Base-by-base conservation (phyloP, 1,140 invertebrate genomes). In the Drosophila tani region DNA sequence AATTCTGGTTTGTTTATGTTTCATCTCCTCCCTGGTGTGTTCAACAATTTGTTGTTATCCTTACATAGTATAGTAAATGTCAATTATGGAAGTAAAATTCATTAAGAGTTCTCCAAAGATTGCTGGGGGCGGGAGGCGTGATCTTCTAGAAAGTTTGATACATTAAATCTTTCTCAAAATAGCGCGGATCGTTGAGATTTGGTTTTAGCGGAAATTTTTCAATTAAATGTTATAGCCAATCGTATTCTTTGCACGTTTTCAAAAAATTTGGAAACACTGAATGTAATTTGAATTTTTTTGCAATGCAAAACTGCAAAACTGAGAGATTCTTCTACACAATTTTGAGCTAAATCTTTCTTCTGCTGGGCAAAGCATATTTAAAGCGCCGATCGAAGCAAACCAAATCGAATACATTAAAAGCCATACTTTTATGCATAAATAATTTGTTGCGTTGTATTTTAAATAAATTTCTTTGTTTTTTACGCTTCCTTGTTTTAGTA, bases 1-100 rank as follows among this genome's bases (percentile, higher is more conserved):
- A 88, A 84, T 88, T 88, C 35, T 77, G 58, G 11, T 57, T 59
- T 62, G 50, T 55, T 65, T 47, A 21, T 57, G 5, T 43, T 74
- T 63, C 12, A 29, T 50, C 35, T 66, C 41, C 24, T 19, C 17
- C 14, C 29, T 43, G 9, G n/a, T 46, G 59, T 57, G 24, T 73
- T 74, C 51, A 82, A 79, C 75, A 83, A 82, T 56, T 74, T 75
- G 56, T 21, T 55, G 24, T 75, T 53, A 9, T 66, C 51, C 85
- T 90, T 88, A 88, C 29, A 9, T 15, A 66, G 38, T 53, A 79
- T 62, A 81, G 41, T 87, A 74, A 83, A 87, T 88, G 80, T 83
- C 49, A 69, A 63, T 73, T 62, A 90, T 88, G 84, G 84, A 90
- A 90, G 84, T 90, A 84, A 84, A 90, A 84, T 88, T 88, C 68